Base-by-base conservation (phyloP, 2,888 invertebrate genomes). In the Dioctria rufipes region DNA sequence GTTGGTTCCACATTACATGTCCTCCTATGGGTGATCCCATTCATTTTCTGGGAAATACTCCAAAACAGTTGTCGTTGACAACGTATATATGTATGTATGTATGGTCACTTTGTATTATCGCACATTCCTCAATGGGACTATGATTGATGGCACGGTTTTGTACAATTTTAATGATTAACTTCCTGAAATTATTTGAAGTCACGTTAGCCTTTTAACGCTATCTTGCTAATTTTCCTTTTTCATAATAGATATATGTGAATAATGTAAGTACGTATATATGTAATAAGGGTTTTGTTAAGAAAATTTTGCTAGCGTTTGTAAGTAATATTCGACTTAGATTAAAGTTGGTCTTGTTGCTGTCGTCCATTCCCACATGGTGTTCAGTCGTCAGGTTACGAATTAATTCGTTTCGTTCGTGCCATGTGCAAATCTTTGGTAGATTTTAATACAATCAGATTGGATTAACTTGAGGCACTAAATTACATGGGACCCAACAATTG, bases 161-260 rank as follows among this genome's bases (percentile, higher is more conserved):
- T 75, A 75, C 49, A 42, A 75, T 75, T 42, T 25, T 61, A 60
- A 75, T 75, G 43, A 75, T 75, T 75, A 75, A 75, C 75, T 75
- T 61, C 39, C 75, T 40, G 61, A 43, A 75, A 61, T 60, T 43
- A 75, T 75, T 67, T 58, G 13, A 13, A 9, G 11, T 42, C 60
- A 75, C 25, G 25, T 40, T 39, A 4, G n/a, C 11, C 71, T n/a
- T 25, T n/a, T 9, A 25, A 25, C 71, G n/a, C 51, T 25, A 69
- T 69, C n/a, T 25, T 37, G 37, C 25, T n/a, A 25, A 25, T 25
- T 25, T 25, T 25, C 25, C 25, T 25, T 25, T 25, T 25, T 2
- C 25, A 25, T 25, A 25, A 25, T 25, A 25, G 25, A 25, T 25
- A 25, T 25, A 25, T 25, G 25, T 25, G 25, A 25, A 25, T 25